These are phyloP conservation scores for Jaculus jaculus DNA, from an alignment of 2,113 vertebrate genomes.

Conservation along the genomic window DNA sequence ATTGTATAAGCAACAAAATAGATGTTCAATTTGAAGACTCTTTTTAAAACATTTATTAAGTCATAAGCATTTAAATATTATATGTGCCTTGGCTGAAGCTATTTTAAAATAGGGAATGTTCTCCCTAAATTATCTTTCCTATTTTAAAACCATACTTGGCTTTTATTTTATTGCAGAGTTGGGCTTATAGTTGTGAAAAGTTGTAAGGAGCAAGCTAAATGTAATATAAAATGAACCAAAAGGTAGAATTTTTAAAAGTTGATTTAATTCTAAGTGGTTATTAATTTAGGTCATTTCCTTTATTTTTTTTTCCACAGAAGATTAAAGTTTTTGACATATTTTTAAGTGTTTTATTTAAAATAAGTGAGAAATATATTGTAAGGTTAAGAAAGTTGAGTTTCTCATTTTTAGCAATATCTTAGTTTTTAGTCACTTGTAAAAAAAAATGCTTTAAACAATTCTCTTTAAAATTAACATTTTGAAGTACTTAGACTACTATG, in stretches of 20 bases:
- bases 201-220: not conserved
- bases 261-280: constrained; percentile 24
- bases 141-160: constrained; percentile 53
- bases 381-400: not conserved
- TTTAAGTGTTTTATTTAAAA: constrained; percentile 51
- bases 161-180: constrained; percentile 59
- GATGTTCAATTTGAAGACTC: constrained; percentile 5
- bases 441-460: constrained; percentile 4
- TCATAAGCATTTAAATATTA: constrained; percentile 55
- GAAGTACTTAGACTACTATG: not conserved
- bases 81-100: constrained; percentile 65
- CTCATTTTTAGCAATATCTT: not conserved
- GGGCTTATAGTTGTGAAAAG: constrained; percentile 5
- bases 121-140: constrained; percentile 29
- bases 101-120: constrained; percentile 52
- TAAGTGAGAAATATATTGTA: not conserved
- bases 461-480: constrained; percentile 24
- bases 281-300: constrained; percentile 16
- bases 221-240: constrained; percentile 24
- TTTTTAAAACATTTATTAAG: constrained; percentile 47
- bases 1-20: not conserved
- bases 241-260: constrained; percentile 42
- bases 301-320: not conserved
- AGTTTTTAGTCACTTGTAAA: constrained; percentile 32
- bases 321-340: constrained; percentile 47